Evolutionary conservation across 2,888 invertebrate genomes (phyloP), one percentile per base, ranked within the genome.

Genomic region (Aspidapion aeneum): DNA sequence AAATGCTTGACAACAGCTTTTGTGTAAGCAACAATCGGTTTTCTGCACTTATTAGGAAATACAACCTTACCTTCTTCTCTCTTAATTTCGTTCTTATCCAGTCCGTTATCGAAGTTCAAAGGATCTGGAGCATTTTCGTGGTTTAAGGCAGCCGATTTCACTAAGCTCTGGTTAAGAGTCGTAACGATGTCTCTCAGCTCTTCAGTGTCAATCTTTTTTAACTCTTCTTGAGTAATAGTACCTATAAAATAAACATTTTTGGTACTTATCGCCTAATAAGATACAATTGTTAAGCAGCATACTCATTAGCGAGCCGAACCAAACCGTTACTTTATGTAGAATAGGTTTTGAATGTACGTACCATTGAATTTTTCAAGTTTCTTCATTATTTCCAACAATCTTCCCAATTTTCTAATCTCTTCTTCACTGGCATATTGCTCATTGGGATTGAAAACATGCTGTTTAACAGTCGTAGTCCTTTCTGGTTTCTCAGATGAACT

Each of bases 61-160:
- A n/a, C n/a, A 35, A 35, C 3, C 12, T 3, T 35, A 35, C 35
- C 35, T 72, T 85, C 75, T 68, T 83, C 83, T 17, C 85, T 74
- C 77, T 83, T 85, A 55, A 82, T 80, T 72, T 82, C 84, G 73
- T 80, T 82, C 72, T 82, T 85, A 21, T 74, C 75, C 20, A 73
- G 19, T 18, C 65, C 62, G 19, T 74, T 72, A 51, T 77, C 77
- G 49, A 76, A 75, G 59, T 77, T 74, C 1, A 82, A 66, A 1
- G 82, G 81, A 74, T 83, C 78, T 1, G 82, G 81, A 21, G 74
- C 77, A 59, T 68, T 69, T 65, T 78, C 73, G 57, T 75, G 67
- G 63, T 78, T 72, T 18, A 80, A 68, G 18, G 77, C 73, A 2
- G 71, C 66, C 2, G 69, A 59, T 48, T 69, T 66, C n/a, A 61